Conservation (phyloP, 2,888 invertebrate genomes). For the Serripes groenlandicus region DNA sequence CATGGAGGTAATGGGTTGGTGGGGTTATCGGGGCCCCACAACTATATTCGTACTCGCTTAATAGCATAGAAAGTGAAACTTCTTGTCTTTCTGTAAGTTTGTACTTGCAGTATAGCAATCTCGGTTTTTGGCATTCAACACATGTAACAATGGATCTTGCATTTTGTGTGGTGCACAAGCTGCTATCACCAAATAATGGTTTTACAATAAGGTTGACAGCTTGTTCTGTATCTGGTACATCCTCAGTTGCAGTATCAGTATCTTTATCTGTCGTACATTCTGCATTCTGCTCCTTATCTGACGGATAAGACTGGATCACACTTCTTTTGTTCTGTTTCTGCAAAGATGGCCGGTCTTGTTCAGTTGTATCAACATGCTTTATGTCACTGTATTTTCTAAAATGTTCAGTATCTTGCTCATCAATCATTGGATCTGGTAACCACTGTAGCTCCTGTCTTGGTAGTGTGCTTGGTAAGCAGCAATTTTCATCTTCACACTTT, state of each 20-base stretch:
- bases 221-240: background rate
- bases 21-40: too few relatives aligned
- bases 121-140: too few relatives aligned
- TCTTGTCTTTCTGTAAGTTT: too few relatives aligned
- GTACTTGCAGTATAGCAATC: too few relatives aligned
- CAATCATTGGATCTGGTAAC: conserved; percentile 30
- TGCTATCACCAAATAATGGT: background rate
- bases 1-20: too few relatives aligned
- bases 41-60: too few relatives aligned
- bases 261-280: background rate
- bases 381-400: conserved; percentile 17
- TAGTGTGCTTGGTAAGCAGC: conserved; percentile 25
- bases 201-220: background rate
- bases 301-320: background rate
- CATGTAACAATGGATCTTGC: background rate
- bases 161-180: background rate
- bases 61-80: too few relatives aligned
- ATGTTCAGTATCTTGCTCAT: conserved; percentile 11
- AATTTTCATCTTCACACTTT: conserved; percentile 26
- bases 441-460: conserved; percentile 21
- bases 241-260: too few relatives aligned
- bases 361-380: conserved; percentile 24
- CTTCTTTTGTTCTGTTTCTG: background rate
- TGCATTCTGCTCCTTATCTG: background rate
- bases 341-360: conserved; percentile 19